phyloP scores from a whole-genome alignment of 1,140 invertebrate species.

The Penaeus japonicus region DNA sequence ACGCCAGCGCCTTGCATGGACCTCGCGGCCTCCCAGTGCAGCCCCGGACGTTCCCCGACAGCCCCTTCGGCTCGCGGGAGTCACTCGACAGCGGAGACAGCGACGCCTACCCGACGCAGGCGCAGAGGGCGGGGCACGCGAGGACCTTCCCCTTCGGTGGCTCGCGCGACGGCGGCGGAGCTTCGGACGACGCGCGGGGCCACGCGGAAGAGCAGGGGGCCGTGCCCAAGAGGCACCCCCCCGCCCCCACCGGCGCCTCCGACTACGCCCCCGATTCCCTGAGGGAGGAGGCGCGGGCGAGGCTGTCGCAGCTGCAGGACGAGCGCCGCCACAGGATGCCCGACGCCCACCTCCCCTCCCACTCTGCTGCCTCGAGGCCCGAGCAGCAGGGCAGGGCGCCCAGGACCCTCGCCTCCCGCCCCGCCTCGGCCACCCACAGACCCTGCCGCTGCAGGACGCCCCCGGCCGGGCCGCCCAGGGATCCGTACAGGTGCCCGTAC shows the following conservation, averaged over 20 bases:
- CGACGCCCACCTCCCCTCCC: background rate
- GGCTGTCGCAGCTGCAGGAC: background rate
- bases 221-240: background rate
- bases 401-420: background rate
- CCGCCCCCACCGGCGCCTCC: background rate
- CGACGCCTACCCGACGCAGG: no score
- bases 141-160: no score
- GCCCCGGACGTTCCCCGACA: no score
- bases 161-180: no score
- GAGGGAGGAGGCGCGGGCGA: background rate
- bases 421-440: background rate
- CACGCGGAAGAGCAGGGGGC: background rate
- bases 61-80: no score
- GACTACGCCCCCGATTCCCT: background rate
- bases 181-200: background rate
- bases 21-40: no score
- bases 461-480: background rate
- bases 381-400: conserved; percentile 1
- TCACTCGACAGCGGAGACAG: no score
- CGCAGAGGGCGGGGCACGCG: no score
- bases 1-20: no score
- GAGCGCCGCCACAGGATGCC: no score
- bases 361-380: background rate
- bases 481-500: conserved; percentile 33
- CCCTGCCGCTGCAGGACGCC: background rate